phyloP scores from a whole-genome alignment of 2,797 vertebrate species.

The Anabacerthia variegaticeps region DNA sequence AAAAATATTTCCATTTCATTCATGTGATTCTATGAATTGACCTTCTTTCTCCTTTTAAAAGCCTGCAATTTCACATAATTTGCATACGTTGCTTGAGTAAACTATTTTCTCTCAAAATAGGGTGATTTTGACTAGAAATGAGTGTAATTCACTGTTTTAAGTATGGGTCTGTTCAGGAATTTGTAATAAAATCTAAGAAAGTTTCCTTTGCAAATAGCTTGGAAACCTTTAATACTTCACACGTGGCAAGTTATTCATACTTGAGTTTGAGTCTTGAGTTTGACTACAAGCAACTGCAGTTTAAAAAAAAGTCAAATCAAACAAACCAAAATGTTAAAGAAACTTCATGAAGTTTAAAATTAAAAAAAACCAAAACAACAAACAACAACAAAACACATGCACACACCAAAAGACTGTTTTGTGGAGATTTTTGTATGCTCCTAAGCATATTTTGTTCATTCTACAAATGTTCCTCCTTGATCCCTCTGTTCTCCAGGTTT shows the following conservation, averaged over 20 bases:
- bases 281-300: conserved; percentile 58
- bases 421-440: neutral
- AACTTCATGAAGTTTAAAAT: conserved; percentile 38
- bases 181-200: conserved; percentile 21
- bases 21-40: neutral
- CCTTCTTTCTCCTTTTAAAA: conserved; percentile 10
- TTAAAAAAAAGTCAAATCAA: conserved; percentile 34
- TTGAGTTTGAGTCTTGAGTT: conserved; percentile 59
- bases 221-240: conserved; percentile 21
- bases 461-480: neutral
- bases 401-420: conserved; percentile 42
- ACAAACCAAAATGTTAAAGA: conserved; percentile 46
- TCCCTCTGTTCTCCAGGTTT: neutral
- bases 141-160: neutral
- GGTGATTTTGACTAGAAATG: neutral
- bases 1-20: neutral
- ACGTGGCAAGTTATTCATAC: neutral
- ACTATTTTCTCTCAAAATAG: neutral
- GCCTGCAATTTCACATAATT: neutral
- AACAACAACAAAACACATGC: conserved; percentile 51
- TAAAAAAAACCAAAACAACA: neutral
- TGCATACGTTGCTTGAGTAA: neutral
- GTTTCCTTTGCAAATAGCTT: conserved; percentile 31
- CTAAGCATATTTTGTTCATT: neutral
- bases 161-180: neutral